A percentile compares a stretch with the other conserved stretches of the same genome.
phyloP scores from a whole-genome alignment of 2,888 invertebrate species.

The Dolomedes plantarius region DNA sequence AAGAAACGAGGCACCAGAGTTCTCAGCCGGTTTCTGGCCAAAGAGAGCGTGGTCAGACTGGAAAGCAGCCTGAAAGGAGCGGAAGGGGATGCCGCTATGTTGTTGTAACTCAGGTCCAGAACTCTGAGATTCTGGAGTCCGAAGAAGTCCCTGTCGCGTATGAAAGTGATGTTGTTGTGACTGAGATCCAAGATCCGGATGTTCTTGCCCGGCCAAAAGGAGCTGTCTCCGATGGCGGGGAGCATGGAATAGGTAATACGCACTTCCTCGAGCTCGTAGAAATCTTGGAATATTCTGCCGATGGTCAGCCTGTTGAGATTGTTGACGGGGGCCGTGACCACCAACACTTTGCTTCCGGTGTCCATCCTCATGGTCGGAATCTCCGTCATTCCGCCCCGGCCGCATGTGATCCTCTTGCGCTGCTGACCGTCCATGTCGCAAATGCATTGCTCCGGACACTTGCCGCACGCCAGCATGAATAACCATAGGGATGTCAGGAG shows the following conservation, averaged over 20 bases:
- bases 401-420: slow-evolving; percentile 81
- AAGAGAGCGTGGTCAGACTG: slow-evolving; percentile 82
- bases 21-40: slow-evolving; percentile 79
- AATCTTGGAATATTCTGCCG: slow-evolving; percentile 83
- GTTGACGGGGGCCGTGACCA: slow-evolving; percentile 82
- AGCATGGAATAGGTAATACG: slow-evolving; percentile 82
- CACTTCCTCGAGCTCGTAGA: slow-evolving; percentile 82
- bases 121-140: slow-evolving; percentile 85
- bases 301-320: slow-evolving; percentile 80
- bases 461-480: slow-evolving; percentile 71
- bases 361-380: slow-evolving; percentile 84
- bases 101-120: slow-evolving; percentile 85
- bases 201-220: slow-evolving; percentile 81
- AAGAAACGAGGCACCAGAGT: slow-evolving; percentile 75
- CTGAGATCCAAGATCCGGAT: slow-evolving; percentile 82
- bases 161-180: slow-evolving; percentile 83
- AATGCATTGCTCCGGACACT: slow-evolving; percentile 83
- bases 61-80: slow-evolving; percentile 86
- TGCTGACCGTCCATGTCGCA: slow-evolving; percentile 81
- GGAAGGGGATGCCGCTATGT: slow-evolving; percentile 85
- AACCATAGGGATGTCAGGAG: not conserved
- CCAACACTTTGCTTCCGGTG: slow-evolving; percentile 81
- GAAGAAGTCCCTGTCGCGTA: slow-evolving; percentile 85
- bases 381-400: slow-evolving; percentile 80
- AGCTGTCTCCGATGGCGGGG: slow-evolving; percentile 86